Conservation (phyloP, 2,797 vertebrate species). For the Taeniopygia guttata region DNA sequence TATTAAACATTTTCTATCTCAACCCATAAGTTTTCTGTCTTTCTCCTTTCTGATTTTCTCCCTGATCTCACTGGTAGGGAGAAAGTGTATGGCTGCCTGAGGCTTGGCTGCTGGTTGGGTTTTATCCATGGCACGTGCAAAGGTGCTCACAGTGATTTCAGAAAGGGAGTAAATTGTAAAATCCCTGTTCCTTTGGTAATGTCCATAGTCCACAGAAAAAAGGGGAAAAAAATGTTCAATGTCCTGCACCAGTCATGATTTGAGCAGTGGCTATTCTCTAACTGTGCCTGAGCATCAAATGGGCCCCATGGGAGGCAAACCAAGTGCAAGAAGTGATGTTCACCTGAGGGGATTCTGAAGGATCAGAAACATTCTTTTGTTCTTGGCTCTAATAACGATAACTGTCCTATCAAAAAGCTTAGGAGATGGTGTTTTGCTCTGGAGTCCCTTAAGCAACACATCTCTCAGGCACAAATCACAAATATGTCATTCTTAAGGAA, state of each 20-base stretch:
- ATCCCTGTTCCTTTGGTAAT: not conserved
- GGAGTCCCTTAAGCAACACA: not conserved
- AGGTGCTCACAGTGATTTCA: not conserved
- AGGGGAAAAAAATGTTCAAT: accelerated
- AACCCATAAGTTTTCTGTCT: not conserved
- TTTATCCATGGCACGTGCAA: not conserved
- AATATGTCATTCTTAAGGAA: not conserved
- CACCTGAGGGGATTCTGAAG: not conserved
- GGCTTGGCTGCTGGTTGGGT: not conserved
- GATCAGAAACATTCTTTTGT: not conserved
- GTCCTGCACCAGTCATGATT: not conserved
- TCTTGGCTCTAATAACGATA: not conserved
- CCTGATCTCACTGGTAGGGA: not conserved
- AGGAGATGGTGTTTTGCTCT: not conserved
- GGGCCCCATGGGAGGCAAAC: not conserved
- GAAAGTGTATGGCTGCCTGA: too few species aligned
- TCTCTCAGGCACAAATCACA: not conserved
- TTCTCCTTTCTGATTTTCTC: not conserved
- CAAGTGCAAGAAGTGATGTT: not conserved
- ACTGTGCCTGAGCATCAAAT: not conserved
- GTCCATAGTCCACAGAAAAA: not conserved
- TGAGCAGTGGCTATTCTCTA: not conserved
- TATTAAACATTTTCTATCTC: not conserved
- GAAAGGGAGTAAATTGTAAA: not conserved
- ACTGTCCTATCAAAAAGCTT: not conserved